A percentile compares a stretch with the other conserved stretches of the same genome.
phyloP scores from a whole-genome alignment of 2,797 vertebrate genomes.

The Euthynnus affinis region DNA sequence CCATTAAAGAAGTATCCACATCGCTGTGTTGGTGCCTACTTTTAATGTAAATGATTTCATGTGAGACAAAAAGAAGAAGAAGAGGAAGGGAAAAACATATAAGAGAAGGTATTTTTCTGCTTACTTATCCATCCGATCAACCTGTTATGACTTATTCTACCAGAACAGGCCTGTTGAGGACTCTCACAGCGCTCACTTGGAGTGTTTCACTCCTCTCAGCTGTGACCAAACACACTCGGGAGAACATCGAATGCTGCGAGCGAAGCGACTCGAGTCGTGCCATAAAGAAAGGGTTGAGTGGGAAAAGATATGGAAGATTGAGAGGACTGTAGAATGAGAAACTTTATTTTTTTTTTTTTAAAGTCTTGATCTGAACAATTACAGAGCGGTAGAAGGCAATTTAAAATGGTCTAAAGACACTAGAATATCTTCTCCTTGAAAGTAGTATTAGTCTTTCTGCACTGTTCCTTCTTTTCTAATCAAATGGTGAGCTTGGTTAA shows the following conservation, averaged over 20 bases:
- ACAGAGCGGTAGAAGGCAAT: neutral
- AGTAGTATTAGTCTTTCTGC: neutral
- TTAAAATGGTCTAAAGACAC: conserved; percentile 11
- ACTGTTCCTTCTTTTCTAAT: conserved; percentile 36
- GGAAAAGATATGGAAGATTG: neutral
- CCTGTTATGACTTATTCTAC: neutral
- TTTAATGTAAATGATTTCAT: neutral
- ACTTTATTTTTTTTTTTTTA: too few species aligned
- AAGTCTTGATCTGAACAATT: neutral
- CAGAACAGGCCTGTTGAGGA: conserved; percentile 4
- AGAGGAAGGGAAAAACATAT: neutral
- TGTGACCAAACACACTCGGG: conserved; percentile 2
- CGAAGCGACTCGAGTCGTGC: neutral
- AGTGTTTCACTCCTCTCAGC: conserved; percentile 4
- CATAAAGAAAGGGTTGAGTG: neutral
- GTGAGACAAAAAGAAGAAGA: neutral
- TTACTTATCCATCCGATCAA: neutral
- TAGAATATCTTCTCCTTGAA: conserved; percentile 9
- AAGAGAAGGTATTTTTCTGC: neutral
- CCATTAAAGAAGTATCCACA: conserved; percentile 26
- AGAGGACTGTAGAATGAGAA: neutral
- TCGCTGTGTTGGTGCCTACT: neutral
- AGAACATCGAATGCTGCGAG: conserved; percentile 7
- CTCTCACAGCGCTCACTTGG: neutral
- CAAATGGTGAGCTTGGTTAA: conserved; percentile 35